Conservation (phyloP, 2,113 vertebrate genomes). For the Ia io region DNA sequence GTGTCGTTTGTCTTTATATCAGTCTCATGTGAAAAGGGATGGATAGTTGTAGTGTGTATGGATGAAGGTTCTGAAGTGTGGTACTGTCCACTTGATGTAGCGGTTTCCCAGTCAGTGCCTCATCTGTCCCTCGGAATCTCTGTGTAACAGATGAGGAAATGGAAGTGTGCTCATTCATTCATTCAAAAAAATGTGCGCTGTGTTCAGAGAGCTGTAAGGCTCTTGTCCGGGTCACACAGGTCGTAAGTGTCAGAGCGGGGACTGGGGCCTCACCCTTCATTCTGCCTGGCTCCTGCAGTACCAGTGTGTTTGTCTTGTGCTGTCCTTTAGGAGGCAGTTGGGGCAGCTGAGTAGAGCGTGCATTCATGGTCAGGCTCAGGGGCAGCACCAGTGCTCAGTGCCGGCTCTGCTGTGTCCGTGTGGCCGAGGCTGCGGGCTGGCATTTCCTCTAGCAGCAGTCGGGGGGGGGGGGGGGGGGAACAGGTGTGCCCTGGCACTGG, state of each 20-base stretch:
- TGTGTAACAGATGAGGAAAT: background rate
- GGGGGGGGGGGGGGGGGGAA: background rate
- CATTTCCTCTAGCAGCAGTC: slow-evolving; percentile 21
- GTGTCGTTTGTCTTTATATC: background rate
- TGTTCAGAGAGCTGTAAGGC: background rate
- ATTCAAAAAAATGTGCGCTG: background rate
- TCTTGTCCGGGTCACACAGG: background rate
- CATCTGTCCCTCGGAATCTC: background rate
- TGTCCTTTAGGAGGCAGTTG: background rate
- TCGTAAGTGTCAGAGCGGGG: background rate
- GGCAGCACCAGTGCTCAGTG: background rate
- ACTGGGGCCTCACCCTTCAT: background rate
- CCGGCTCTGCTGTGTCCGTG: background rate
- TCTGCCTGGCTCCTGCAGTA: background rate
- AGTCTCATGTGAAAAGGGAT: background rate
- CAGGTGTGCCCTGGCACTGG: slow-evolving; percentile 20
- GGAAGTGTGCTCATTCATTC: background rate
- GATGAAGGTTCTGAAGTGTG: background rate
- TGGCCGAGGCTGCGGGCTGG: background rate
- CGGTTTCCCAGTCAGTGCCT: background rate
- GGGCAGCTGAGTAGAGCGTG: background rate
- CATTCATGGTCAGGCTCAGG: background rate
- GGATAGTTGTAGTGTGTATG: background rate
- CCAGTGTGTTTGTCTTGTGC: background rate
- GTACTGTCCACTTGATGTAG: background rate